Conservation (phyloP, 2,888 invertebrate genomes). For the Hydraecia micacea region DNA sequence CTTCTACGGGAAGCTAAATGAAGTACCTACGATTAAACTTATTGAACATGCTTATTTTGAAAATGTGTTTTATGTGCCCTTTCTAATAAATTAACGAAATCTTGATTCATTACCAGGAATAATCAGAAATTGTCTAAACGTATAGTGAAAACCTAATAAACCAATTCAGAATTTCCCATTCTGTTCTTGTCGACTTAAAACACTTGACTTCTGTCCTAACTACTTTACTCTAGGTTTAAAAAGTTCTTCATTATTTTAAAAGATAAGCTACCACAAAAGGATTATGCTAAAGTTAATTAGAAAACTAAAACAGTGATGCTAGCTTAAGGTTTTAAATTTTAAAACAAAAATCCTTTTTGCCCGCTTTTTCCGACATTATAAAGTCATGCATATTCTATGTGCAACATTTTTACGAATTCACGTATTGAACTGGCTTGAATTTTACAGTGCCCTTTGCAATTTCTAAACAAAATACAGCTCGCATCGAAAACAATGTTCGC, state of each 20-base stretch:
- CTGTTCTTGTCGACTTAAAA: background rate
- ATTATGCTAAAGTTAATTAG: constrained; percentile 40
- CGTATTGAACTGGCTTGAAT: constrained; percentile 30
- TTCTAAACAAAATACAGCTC: constrained; percentile 21
- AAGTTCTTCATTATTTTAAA: constrained; percentile 9
- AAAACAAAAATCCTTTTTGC: constrained; percentile 30
- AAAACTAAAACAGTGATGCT: constrained; percentile 46
- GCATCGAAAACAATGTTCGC: constrained; percentile 14
- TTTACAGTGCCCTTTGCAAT: constrained; percentile 35
- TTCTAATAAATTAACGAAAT: background rate
- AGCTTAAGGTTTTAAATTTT: constrained; percentile 21
- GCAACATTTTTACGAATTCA: constrained; percentile 43
- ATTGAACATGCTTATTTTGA: no score
- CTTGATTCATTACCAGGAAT: background rate
- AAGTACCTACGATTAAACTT: background rate
- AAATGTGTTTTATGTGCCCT: background rate
- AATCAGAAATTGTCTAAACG: background rate
- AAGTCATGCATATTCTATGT: constrained; percentile 56
- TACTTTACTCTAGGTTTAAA: background rate
- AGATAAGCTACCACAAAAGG: constrained; percentile 30
- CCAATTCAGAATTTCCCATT: background rate
- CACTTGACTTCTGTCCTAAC: background rate
- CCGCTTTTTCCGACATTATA: constrained; percentile 35
- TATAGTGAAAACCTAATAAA: background rate
- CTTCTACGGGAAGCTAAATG: no score